Conservation (phyloP, 2,113 vertebrate species). For the Corynorhinus townsendii region DNA sequence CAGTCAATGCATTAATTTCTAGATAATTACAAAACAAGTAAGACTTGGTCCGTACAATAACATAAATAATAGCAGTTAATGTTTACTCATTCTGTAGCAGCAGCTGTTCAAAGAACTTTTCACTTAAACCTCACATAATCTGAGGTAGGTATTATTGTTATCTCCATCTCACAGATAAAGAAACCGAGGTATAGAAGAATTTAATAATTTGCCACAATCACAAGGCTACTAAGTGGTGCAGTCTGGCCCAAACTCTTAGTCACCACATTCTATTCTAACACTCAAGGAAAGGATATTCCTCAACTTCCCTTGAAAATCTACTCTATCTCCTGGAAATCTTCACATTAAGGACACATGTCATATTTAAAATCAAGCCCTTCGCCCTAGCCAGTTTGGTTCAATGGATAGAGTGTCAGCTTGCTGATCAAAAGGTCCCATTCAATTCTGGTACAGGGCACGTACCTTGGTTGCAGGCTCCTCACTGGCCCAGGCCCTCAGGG, state of each 20-base stretch:
- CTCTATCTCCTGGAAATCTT: not conserved
- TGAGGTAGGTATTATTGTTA: not conserved
- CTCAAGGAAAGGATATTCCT: not conserved
- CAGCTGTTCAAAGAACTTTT: not conserved
- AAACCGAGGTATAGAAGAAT: not conserved
- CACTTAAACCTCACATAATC: not conserved
- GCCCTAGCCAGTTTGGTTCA: too few relatives aligned
- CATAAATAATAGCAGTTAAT: not conserved
- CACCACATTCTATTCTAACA: not conserved
- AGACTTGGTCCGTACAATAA: not conserved
- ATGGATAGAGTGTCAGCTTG: too few relatives aligned
- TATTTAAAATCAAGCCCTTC: not conserved
- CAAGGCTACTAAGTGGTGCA: not conserved
- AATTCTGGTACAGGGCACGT: too few relatives aligned
- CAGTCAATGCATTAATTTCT: not conserved
- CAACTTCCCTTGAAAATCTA: not conserved
- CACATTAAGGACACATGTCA: not conserved
- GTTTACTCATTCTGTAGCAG: not conserved
- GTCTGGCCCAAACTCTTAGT: not conserved
- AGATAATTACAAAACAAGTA: constrained; percentile 4
- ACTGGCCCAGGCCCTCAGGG: too few relatives aligned
- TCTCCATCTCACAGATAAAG: not conserved
- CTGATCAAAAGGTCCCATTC: too few relatives aligned
- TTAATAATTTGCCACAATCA: not conserved
- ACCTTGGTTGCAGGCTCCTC: too few relatives aligned